These are phyloP conservation scores for Tuta absoluta DNA, from an alignment of 2,888 invertebrate genomes.

Conservation along the genomic window DNA sequence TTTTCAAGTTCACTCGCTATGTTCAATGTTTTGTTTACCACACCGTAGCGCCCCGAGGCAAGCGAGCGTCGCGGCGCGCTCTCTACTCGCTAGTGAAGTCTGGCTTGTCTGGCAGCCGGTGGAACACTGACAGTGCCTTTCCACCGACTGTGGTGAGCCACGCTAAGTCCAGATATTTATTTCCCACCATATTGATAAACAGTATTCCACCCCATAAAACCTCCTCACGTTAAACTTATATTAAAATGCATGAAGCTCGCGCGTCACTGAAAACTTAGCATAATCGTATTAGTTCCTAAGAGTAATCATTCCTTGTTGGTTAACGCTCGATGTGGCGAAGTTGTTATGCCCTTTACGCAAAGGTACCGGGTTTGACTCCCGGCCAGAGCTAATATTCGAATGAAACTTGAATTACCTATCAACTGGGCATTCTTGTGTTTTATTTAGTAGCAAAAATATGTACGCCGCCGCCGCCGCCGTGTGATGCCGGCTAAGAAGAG, in stretches of 20 bases:
- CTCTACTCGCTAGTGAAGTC: neutral
- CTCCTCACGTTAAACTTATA: neutral
- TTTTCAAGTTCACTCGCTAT: neutral
- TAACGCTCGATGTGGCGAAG: no score
- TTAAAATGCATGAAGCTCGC: slow-evolving; percentile 2
- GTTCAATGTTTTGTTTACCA: neutral
- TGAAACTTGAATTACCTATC: neutral
- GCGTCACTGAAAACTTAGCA: neutral
- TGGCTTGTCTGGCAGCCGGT: neutral
- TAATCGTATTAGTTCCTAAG: no score
- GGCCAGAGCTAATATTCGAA: neutral
- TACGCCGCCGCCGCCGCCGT: no score
- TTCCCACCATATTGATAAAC: slow-evolving; percentile 7
- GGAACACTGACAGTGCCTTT: neutral
- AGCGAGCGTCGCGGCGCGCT: slow-evolving; percentile 2
- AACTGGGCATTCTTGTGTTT: no score
- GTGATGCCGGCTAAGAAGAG: no score
- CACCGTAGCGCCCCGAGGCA: no score
- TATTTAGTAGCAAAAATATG: no score
- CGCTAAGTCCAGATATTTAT: slow-evolving; percentile 17
- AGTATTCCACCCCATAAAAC: slow-evolving; percentile 5
- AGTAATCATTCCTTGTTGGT: neutral
- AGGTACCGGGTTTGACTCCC: no score
- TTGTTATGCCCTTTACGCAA: neutral
- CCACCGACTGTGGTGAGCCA: neutral